Conservation (phyloP, 2,888 invertebrate genomes). For the Ormyrus labotus region DNA sequence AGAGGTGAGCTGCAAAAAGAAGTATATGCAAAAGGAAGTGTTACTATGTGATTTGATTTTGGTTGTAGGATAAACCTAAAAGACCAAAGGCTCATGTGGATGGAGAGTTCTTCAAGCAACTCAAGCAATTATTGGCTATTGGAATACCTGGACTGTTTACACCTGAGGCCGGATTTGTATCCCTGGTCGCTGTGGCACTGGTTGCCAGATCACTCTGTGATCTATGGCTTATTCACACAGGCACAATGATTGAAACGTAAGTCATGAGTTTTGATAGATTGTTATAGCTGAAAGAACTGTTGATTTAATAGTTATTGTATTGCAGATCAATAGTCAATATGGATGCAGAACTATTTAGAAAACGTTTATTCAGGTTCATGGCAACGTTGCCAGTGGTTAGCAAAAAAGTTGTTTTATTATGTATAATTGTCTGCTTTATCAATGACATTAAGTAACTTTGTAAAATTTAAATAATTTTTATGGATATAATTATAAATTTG, state of each 20-base stretch:
- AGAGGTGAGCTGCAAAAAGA: conserved; percentile 74
- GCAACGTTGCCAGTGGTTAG: conserved; percentile 91
- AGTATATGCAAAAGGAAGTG: too few species aligned
- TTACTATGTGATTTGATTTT: not conserved
- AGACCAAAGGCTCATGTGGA: conserved; percentile 86
- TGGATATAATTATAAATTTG: too few species aligned
- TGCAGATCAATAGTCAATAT: conserved; percentile 93
- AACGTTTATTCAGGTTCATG: conserved; percentile 86
- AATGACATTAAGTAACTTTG: not conserved
- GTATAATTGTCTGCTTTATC: not conserved
- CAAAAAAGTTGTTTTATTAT: conserved; percentile 56
- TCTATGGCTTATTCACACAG: conserved; percentile 97
- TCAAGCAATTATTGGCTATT: conserved; percentile 79
- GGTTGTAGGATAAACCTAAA: conserved; percentile 73
- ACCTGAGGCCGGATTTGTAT: conserved; percentile 85
- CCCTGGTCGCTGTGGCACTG: conserved; percentile 87
- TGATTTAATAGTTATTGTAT: conserved; percentile 15
- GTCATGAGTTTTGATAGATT: conserved; percentile 60
- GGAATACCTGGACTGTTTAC: conserved; percentile 86
- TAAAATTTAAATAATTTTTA: too few species aligned
- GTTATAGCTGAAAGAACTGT: not conserved
- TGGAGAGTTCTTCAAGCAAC: conserved; percentile 83
- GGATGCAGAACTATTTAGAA: conserved; percentile 86
- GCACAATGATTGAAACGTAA: conserved; percentile 94
- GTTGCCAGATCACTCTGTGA: conserved; percentile 95